phyloP scores from a whole-genome alignment of 2,113 vertebrate genomes.

The Rhipidura dahli region DNA sequence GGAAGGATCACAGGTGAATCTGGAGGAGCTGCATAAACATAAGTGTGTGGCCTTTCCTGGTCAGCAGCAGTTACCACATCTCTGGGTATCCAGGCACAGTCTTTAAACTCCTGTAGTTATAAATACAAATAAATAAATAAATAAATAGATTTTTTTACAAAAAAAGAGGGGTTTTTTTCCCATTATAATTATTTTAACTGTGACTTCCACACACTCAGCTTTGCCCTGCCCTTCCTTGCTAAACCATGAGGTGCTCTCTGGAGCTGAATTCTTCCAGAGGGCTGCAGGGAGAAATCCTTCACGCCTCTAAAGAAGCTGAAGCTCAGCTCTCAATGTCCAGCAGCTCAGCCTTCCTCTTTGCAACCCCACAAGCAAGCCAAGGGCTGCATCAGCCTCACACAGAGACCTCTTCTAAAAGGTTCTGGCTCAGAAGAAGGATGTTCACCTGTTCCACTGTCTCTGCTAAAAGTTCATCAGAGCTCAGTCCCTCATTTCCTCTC shows the following conservation, averaged over 20 bases:
- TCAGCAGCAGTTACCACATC: not conserved
- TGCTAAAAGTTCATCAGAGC: not conserved
- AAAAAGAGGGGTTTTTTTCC: rapidly evolving
- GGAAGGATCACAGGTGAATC: not conserved
- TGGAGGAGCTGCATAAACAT: not conserved
- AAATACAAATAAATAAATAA: not conserved
- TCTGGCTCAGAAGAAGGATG: not conserved
- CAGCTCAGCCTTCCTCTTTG: not conserved
- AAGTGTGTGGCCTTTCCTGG: not conserved
- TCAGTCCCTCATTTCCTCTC: not conserved
- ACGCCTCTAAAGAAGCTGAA: rapidly evolving
- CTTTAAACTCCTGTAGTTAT: not conserved
- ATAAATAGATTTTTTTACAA: no score
- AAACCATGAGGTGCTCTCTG: not conserved
- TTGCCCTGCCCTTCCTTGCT: not conserved
- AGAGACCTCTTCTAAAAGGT: not conserved
- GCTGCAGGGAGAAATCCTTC: not conserved
- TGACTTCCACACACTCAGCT: not conserved
- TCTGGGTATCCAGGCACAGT: no score
- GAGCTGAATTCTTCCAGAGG: not conserved
- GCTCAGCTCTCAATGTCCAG: not conserved
- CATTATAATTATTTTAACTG: not conserved
- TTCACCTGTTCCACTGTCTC: not conserved
- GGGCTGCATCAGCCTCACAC: not conserved
- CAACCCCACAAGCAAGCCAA: not conserved